Percentiles rank a stretch among this genome's conserved stretches.
Evolutionary conservation across 1,140 invertebrate species (phyloP).

Genomic region (Monomorium pharaonis): DNA sequence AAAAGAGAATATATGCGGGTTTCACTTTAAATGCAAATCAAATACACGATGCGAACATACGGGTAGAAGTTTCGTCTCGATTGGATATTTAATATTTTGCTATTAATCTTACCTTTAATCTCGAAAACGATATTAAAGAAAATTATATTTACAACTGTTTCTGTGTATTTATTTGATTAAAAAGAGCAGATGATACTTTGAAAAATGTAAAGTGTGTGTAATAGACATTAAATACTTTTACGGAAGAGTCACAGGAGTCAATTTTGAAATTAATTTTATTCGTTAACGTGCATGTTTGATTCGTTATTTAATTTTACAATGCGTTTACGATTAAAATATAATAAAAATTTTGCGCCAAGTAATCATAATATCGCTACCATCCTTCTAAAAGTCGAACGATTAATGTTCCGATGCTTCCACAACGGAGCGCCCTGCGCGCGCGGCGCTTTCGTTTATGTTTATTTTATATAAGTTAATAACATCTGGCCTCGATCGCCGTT

Average conservation of each 20-base stretch:
- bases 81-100: conserved; percentile 1
- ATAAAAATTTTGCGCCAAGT: conserved; percentile 24
- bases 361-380: conserved; percentile 39
- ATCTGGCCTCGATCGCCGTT: conserved; percentile 56
- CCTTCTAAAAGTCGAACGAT: conserved; percentile 42
- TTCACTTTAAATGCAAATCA: conserved; percentile 44
- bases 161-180: neutral
- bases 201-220: neutral
- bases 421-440: conserved; percentile 21
- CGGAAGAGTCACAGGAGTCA: neutral
- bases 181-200: neutral
- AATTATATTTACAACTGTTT: neutral
- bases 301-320: conserved; percentile 23
- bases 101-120: neutral
- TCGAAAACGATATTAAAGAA: neutral
- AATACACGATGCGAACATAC: conserved; percentile 15
- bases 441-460: conserved; percentile 37
- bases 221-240: neutral
- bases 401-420: conserved; percentile 39
- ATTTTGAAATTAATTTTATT: conserved; percentile 31
- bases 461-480: conserved; percentile 65
- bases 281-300: neutral
- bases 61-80: conserved; percentile 5
- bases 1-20: conserved; percentile 24
- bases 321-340: conserved; percentile 16